These are phyloP conservation scores for Ophthalmolycus amberensis DNA, from an alignment of 2,113 vertebrate genomes.

Conservation along the genomic window DNA sequence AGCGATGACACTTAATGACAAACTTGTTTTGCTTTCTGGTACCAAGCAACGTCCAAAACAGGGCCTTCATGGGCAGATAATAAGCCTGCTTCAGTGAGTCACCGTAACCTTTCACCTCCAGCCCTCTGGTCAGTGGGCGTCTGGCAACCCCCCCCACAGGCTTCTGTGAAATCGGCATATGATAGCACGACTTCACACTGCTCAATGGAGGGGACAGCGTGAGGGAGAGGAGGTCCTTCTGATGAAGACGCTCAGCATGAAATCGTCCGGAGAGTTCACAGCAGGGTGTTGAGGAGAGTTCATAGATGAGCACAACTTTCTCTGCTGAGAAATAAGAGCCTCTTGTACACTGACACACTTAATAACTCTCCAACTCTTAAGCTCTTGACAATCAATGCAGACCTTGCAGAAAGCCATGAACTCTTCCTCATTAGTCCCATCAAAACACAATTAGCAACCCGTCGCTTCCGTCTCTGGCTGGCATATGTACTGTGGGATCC, in stretches of 20 bases:
- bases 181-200: conserved; percentile 32
- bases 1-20: not conserved
- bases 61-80: conserved; percentile 7
- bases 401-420: not conserved
- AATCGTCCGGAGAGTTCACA: conserved; percentile 26
- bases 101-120: conserved; percentile 62
- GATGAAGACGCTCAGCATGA: conserved; percentile 23
- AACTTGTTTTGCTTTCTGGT: conserved; percentile 14
- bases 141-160: conserved; percentile 18
- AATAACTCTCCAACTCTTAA: not conserved
- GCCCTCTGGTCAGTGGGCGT: conserved; percentile 44
- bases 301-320: conserved; percentile 6
- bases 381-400: not conserved
- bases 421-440: conserved; percentile 32
- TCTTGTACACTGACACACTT: not conserved
- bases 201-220: not conserved
- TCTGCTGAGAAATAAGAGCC: not conserved
- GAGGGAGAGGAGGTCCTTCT: conserved; percentile 9
- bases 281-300: conserved; percentile 21
- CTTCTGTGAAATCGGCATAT: conserved; percentile 29
- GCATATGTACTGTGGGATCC: conserved; percentile 50
- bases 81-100: conserved; percentile 49
- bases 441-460: conserved; percentile 36
- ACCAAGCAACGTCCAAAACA: conserved; percentile 48
- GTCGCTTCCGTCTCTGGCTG: conserved; percentile 10